phyloP scores from a whole-genome alignment of 2,113 vertebrate genomes.

The Nesogale talazaci region DNA sequence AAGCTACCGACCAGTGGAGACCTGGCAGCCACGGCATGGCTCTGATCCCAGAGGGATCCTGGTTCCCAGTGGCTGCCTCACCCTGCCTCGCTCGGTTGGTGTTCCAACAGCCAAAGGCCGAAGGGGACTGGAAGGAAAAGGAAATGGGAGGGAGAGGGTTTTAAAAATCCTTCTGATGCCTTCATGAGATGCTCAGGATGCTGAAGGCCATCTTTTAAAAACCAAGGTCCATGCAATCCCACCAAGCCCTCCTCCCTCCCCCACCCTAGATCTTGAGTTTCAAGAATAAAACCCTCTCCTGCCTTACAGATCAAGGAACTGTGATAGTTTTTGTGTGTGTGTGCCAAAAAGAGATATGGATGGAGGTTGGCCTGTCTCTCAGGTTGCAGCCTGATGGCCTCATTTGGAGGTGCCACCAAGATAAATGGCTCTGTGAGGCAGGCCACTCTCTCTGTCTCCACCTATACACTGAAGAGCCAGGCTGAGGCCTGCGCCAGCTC shows the following conservation, averaged over 20 bases:
- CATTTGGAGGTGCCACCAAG: too few species aligned
- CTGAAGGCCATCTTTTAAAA: slow-evolving; percentile 8
- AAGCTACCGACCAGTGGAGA: slow-evolving; percentile 63
- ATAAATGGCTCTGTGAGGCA: too few species aligned
- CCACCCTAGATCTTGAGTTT: slow-evolving; percentile 34
- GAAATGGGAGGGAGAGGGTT: neutral
- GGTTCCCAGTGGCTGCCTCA: slow-evolving; percentile 56
- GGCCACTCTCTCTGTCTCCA: too few species aligned
- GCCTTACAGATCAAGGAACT: slow-evolving; percentile 35
- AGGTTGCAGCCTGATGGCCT: too few species aligned
- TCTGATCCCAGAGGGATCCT: slow-evolving; percentile 72
- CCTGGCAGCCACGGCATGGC: slow-evolving; percentile 65
- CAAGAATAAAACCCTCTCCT: slow-evolving; percentile 36
- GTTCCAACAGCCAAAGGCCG: slow-evolving; percentile 64
- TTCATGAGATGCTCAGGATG: slow-evolving; percentile 1
- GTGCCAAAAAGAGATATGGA: too few species aligned
- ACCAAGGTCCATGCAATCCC: neutral
- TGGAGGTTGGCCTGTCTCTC: too few species aligned
- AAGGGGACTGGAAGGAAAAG: slow-evolving; percentile 50
- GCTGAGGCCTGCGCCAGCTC: too few species aligned
- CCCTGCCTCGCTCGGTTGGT: slow-evolving; percentile 48
- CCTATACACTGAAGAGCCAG: too few species aligned
- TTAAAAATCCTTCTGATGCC: slow-evolving; percentile 10
- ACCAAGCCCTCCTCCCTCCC: neutral
- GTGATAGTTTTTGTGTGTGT: too few species aligned